These are phyloP conservation scores for Scaptomyza polygonia DNA, from an alignment of 2,888 invertebrate genomes.

Conservation along the genomic window DNA sequence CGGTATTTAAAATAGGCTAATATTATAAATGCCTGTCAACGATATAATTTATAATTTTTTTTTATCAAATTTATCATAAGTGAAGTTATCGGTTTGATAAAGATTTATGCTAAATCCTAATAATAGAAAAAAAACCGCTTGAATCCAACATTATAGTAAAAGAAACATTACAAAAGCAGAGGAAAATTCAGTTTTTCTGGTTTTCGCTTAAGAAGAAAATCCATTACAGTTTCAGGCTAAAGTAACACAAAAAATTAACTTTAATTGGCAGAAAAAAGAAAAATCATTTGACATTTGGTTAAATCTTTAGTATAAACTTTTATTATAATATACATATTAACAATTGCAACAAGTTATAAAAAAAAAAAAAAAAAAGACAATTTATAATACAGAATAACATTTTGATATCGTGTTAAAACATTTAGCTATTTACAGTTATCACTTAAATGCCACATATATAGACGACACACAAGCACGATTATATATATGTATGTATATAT, in stretches of 20 bases:
- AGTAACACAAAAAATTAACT: too few relatives aligned
- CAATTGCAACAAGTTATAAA: slow-evolving; percentile 15
- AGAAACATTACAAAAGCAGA: too few relatives aligned
- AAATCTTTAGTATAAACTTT: slow-evolving; percentile 30
- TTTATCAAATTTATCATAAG: background rate
- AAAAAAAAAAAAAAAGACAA: slow-evolving; percentile 17
- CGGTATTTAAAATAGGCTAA: background rate
- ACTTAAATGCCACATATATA: slow-evolving; percentile 16
- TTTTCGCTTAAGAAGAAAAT: too few relatives aligned
- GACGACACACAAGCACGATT: slow-evolving; percentile 26
- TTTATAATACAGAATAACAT: slow-evolving; percentile 17
- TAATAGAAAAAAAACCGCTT: too few relatives aligned
- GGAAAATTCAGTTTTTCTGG: too few relatives aligned
- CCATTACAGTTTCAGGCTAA: too few relatives aligned
- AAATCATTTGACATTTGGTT: background rate
- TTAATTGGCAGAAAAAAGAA: background rate
- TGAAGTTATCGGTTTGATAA: background rate
- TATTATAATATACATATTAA: slow-evolving; percentile 32
- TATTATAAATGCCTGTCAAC: background rate
- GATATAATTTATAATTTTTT: too few relatives aligned
- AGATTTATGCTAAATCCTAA: too few relatives aligned
- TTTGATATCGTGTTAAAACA: slow-evolving; percentile 28
- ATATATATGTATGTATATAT: slow-evolving; percentile 8
- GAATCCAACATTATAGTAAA: too few relatives aligned
- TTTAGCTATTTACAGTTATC: slow-evolving; percentile 58